These are phyloP conservation scores for Drosophila paulistorum DNA, from an alignment of 1,140 invertebrate genomes.

Conservation along the genomic window DNA sequence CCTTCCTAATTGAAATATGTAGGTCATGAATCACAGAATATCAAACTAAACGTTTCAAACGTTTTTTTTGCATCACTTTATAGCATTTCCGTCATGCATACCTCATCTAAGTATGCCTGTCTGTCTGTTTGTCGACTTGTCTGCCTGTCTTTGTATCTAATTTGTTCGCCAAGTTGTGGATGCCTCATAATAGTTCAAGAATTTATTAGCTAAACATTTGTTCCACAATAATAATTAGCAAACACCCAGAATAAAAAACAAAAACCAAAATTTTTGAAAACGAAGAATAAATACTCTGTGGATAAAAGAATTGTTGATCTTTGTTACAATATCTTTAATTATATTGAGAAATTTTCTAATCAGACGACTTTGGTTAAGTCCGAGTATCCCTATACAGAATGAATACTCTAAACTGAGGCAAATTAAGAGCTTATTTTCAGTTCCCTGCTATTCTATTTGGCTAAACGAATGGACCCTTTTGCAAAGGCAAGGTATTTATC, in stretches of 20 bases:
- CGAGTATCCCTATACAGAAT: no score
- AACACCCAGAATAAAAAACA: neutral
- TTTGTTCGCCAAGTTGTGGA: constrained; percentile 2
- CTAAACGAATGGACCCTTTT: neutral
- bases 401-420: no score
- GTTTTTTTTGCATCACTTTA: constrained; percentile 5
- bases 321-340: no score
- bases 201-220: constrained; percentile 14
- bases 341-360: no score
- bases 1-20: neutral
- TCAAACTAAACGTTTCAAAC: neutral
- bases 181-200: neutral
- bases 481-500: neutral
- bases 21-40: constrained; percentile 4
- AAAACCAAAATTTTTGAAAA: neutral
- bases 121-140: neutral
- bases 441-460: neutral
- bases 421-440: no score
- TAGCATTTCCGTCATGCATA: constrained; percentile 6
- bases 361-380: no score
- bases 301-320: no score
- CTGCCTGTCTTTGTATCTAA: neutral
- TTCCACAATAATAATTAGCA: constrained; percentile 12
- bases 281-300: neutral
- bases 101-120: neutral